These are phyloP conservation scores for Rhinoraja longicauda DNA, from an alignment of 2,797 vertebrate species.

Conservation along the genomic window DNA sequence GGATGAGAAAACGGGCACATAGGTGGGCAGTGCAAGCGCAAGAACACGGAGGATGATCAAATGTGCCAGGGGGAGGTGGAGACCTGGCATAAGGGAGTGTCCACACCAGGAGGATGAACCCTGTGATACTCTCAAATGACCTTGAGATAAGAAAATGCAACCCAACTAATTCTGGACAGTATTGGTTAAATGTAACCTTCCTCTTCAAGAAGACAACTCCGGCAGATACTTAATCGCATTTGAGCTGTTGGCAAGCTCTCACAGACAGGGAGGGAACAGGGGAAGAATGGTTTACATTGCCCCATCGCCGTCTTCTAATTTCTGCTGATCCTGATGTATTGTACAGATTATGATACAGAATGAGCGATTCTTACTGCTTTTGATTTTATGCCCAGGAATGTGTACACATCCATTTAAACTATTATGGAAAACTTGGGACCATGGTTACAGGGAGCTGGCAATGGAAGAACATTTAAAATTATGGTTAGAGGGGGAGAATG, in stretches of 20 bases:
- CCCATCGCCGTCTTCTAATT: background rate
- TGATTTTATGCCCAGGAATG: constrained; percentile 9
- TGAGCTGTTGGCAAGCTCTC: background rate
- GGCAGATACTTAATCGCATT: background rate
- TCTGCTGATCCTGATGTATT: background rate
- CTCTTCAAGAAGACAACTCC: background rate
- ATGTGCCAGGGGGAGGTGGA: background rate
- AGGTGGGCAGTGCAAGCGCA: background rate
- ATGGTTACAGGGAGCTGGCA: background rate
- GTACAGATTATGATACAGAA: background rate
- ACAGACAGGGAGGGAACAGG: background rate
- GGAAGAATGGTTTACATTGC: background rate
- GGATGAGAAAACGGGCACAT: background rate
- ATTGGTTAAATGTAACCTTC: background rate
- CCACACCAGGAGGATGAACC: background rate
- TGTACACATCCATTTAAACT: constrained; percentile 2
- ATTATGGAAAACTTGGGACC: constrained; percentile 12
- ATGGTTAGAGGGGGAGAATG: background rate
- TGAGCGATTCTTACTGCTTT: constrained; percentile 1
- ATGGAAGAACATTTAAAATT: background rate
- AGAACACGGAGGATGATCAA: background rate
- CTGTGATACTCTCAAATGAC: background rate
- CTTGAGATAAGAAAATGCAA: background rate
- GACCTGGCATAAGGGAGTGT: too few species aligned
- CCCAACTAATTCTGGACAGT: background rate